Evolutionary conservation across 1,140 invertebrate genomes (phyloP), one percentile per base, ranked within the genome.

Genomic region (Chrysopa pallens): DNA sequence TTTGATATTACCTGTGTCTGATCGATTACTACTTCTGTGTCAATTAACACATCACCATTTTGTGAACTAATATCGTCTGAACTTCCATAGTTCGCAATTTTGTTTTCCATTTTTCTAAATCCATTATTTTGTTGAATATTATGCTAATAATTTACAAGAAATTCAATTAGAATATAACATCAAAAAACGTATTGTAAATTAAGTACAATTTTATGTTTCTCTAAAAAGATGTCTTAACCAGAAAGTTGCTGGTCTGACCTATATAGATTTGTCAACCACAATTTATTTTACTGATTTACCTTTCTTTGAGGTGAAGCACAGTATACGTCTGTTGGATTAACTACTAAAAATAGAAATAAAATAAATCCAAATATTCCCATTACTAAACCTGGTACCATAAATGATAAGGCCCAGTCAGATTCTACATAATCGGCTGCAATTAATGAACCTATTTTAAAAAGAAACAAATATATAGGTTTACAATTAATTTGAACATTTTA

Each of bases 331-430:
- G 68, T 62, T 0, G 90, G 90, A 53, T 80, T 75, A 38, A 81
- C 74, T 1, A 84, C 78, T 11, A 96, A 62, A 57, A 95, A 90
- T 23, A 95, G 62, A 57, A 92, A 94, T 13, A 91, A 70, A 0
- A 91, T 38, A 45, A 91, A 74, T 9, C 88, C 91, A 11, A 76
- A 57, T 0, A 59, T 42, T 3, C 72, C 80, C 57, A 95, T 93
- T 38, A 92, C 80, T 8, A 80, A 60, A n/a, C 85, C 86, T 6
- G 93, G 93, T 39, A 94, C 76, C 33, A 94, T 80, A 58, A 97
- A 96, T 23, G 88, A 92, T 29, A 87, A 60, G 1, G 85, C 80
- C 93, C 93, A 98, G 58, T 91, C 77, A 1, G 58, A 64, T 55
- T 85, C 80, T 6, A 96, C 86, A 64, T 80, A 95, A 33, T 72